Base-by-base conservation (phyloP, 2,113 vertebrate genomes). In the Pogona vitticeps region DNA sequence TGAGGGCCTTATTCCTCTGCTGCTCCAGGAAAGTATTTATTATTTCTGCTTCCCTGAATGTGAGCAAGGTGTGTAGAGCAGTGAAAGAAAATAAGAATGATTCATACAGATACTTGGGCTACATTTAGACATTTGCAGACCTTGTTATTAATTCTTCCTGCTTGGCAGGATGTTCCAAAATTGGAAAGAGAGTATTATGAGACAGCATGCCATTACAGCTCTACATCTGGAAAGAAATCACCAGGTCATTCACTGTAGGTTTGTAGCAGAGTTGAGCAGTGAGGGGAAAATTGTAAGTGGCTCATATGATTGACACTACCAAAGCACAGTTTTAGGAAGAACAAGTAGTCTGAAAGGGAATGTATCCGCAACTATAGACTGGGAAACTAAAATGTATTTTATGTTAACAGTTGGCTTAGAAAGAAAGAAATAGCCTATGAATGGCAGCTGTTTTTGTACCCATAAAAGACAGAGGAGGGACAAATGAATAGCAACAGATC, bases 101-200 rank as follows among this genome's bases (percentile, higher is more conserved):
- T 88, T 84, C 90, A 92, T 72, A 80, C 81, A 86, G 83, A 75
- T 84, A 87, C 18, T 88, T 1, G 82, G 87, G 87, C 90, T 92
- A 89, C 91, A 92, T 92, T n/a, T 86, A 91, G 61, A 91, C 42
- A 76, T 88, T 80, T 89, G 94, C 83, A 77, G 88, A 91, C 90
- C 89, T 93, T 94, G 52, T 89, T 91, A 93, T 92, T 91, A 91
- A 92, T 94, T 94, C 85, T 94, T 72, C 80, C 77, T 86, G 61
- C 88, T 93, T 94, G 92, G 91, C 81, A 92, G 84, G 86, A 87
- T 87, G 80, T 88, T 94, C 91, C 88, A 93, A 94, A 95, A 81
- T 75, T 89, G 88, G 73, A 88, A 91, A 94, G 89, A 86, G 91
- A 95, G 23, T 76, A 10, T 36, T 67, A 78, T 56, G 38, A 89